Percentiles rank a stretch among this genome's conserved stretches.
Conservation (phyloP, 2,888 invertebrate genomes). For the Dioctria linearis region DNA sequence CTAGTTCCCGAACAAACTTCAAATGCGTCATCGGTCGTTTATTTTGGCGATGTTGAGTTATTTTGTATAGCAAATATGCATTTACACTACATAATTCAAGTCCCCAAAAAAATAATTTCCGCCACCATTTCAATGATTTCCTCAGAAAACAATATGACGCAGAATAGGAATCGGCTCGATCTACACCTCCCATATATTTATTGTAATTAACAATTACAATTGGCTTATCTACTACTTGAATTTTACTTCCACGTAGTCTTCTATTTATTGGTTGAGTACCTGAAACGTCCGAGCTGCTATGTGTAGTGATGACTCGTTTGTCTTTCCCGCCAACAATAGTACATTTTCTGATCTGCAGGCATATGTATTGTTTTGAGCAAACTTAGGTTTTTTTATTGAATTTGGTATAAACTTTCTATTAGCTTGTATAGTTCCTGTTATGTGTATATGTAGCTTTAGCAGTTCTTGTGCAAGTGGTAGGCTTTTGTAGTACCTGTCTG, state of each 20-base stretch:
- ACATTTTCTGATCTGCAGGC: too few relatives aligned
- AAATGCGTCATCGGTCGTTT: neutral
- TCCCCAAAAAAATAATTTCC: too few relatives aligned
- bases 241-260: neutral
- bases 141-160: neutral
- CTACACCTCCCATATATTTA: too few relatives aligned
- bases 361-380: conserved; percentile 7
- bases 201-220: neutral
- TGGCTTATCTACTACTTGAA: neutral
- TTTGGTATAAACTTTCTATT: conserved; percentile 38
- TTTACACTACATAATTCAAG: neutral
- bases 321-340: too few relatives aligned
- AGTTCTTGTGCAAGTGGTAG: conserved; percentile 59
- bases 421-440: conserved; percentile 33
- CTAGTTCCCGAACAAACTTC: conserved; percentile 13
- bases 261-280: neutral
- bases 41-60: neutral
- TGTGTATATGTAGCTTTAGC: conserved; percentile 57
- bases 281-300: neutral
- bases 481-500: conserved; percentile 60
- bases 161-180: neutral
- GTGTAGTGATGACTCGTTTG: conserved; percentile 20
- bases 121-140: neutral
- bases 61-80: conserved; percentile 9
- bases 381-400: too few relatives aligned